These are phyloP conservation scores for Champsocephalus esox DNA, from an alignment of 2,797 vertebrate genomes.

Conservation along the genomic window DNA sequence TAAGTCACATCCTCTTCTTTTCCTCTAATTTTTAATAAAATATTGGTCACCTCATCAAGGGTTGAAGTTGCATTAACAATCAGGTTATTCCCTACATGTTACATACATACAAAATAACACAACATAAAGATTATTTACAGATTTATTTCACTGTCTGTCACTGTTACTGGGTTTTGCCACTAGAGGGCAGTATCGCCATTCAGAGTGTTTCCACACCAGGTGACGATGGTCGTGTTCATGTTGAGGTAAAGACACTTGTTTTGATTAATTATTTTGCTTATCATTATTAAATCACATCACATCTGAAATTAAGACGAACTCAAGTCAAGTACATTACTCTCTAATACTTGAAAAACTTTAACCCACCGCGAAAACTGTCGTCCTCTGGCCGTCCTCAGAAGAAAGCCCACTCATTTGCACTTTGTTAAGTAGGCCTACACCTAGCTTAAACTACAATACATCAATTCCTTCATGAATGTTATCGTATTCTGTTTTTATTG, in stretches of 20 bases:
- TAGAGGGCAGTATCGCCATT: conserved; percentile 60
- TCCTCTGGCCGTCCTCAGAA: neutral
- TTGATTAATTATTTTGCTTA: neutral
- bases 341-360: neutral
- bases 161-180: conserved; percentile 20
- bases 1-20: neutral
- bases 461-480: neutral
- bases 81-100: too few species aligned
- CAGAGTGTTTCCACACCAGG: neutral
- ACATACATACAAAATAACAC: too few species aligned
- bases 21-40: neutral
- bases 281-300: neutral
- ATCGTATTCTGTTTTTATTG: neutral
- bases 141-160: neutral
- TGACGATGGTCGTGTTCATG: neutral
- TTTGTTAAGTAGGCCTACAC: neutral
- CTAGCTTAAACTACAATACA: neutral
- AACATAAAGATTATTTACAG: too few species aligned
- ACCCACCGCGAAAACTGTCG: neutral
- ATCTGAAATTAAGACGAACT: neutral
- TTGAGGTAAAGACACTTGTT: neutral
- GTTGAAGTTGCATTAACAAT: neutral
- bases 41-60: too few species aligned
- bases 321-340: neutral
- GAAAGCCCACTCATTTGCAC: neutral